Conservation (phyloP, 2,888 invertebrate genomes). For the Tupiocoris notatus region DNA sequence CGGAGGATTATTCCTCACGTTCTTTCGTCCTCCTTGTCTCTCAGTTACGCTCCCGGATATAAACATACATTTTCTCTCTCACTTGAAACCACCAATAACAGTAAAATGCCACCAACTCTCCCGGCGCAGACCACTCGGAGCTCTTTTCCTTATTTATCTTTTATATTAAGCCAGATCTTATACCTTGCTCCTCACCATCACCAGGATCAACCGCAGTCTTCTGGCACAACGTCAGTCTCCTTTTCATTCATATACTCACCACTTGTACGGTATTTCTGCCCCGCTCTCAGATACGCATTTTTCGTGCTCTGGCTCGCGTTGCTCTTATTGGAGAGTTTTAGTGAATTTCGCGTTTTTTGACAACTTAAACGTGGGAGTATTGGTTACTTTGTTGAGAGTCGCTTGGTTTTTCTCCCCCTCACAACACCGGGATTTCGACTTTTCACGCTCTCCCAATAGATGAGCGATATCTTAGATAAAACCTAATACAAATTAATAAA, state of each 20-base stretch:
- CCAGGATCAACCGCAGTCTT: conserved; percentile 9
- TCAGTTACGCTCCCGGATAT: neutral
- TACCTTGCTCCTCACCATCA: conserved; percentile 7
- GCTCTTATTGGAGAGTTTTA: no score
- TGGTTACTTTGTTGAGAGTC: no score
- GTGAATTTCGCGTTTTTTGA: no score
- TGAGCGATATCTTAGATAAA: no score
- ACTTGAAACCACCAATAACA: conserved; percentile 32
- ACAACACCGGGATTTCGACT: no score
- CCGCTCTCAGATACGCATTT: neutral
- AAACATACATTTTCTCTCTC: neutral
- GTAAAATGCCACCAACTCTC: conserved; percentile 14
- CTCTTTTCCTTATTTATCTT: conserved; percentile 47
- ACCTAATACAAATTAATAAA: no score
- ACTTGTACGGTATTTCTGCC: no score
- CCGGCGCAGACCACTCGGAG: neutral
- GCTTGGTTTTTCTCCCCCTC: no score
- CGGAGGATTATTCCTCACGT: conserved; percentile 44
- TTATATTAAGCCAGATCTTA: conserved; percentile 44
- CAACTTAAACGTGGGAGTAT: no score
- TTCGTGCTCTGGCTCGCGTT: no score
- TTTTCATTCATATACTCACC: conserved; percentile 14
- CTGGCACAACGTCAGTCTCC: conserved; percentile 19
- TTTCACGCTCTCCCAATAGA: no score
- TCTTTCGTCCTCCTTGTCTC: conserved; percentile 12